phyloP scores from a whole-genome alignment of 1,140 invertebrate species.

The Goniozus legneri region DNA sequence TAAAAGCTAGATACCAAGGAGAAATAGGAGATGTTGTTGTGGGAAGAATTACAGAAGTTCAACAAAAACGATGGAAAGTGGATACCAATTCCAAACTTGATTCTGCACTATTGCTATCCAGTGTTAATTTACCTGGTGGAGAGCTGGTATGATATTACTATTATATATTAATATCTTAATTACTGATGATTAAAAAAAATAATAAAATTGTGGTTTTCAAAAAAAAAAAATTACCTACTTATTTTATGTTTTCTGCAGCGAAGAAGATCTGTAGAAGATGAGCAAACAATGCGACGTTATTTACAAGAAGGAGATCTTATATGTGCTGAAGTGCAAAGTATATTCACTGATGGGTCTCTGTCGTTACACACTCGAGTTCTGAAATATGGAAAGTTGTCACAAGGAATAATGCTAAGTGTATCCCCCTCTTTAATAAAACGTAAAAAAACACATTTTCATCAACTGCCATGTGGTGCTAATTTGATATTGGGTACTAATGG shows the following conservation, averaged over 20 bases:
- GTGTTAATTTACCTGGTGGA: constrained; percentile 95
- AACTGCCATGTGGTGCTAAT: constrained; percentile 83
- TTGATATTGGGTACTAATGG: constrained; percentile 97
- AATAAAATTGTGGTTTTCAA: constrained; percentile 1
- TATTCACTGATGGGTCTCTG: constrained; percentile 86
- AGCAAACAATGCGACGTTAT: constrained; percentile 94
- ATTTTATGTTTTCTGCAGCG: too few species aligned
- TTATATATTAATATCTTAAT: background rate
- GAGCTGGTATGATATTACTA: constrained; percentile 69
- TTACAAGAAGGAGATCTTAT: constrained; percentile 95
- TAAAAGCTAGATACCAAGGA: constrained; percentile 87
- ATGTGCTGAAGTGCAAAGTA: constrained; percentile 94
- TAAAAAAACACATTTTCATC: constrained; percentile 95
- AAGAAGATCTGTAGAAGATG: constrained; percentile 91
- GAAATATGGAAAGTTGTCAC: constrained; percentile 91
- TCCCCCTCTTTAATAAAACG: constrained; percentile 90
- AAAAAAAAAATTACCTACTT: too few species aligned
- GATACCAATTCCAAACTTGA: constrained; percentile 90
- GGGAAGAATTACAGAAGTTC: constrained; percentile 87
- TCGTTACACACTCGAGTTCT: constrained; percentile 93
- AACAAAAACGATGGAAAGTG: constrained; percentile 92
- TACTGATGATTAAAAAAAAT: background rate
- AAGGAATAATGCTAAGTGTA: constrained; percentile 89
- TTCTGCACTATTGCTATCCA: constrained; percentile 83
- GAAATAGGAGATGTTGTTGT: constrained; percentile 98